phyloP scores from a whole-genome alignment of 2,113 vertebrate species.

The Elaphurus davidianus region DNA sequence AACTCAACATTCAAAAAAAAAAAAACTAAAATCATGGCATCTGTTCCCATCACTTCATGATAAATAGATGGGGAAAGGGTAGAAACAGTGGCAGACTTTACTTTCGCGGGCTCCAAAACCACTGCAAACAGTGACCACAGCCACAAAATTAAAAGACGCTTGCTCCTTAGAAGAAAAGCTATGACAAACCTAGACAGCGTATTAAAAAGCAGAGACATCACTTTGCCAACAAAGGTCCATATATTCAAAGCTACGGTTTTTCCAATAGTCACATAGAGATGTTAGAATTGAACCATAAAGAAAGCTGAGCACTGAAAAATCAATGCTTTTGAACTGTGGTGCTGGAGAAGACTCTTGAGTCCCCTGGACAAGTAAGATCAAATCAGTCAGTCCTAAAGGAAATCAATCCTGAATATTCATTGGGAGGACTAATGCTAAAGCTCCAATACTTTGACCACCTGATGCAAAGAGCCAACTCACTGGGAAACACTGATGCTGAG shows the following conservation, averaged over 20 bases:
- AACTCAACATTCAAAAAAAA: neutral
- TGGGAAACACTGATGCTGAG: neutral
- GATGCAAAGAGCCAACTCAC: neutral
- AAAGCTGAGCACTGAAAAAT: neutral
- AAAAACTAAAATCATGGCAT: neutral
- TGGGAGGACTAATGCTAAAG: neutral
- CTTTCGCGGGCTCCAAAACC: neutral
- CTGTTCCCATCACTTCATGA: neutral
- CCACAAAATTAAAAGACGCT: neutral
- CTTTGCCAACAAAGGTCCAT: neutral
- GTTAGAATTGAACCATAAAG: neutral
- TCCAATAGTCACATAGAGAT: neutral
- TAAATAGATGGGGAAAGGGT: neutral
- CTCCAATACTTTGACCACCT: neutral
- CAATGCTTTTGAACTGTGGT: neutral
- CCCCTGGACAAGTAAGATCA: neutral
- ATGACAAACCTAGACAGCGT: neutral
- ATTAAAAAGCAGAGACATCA: neutral
- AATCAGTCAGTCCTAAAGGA: neutral
- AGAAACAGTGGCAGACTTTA: neutral
- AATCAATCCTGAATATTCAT: neutral
- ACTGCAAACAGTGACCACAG: neutral
- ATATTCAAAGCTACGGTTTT: neutral
- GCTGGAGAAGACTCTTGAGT: neutral
- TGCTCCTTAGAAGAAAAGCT: neutral